Base-by-base conservation (phyloP, 2,797 vertebrate genomes). In the Spheniscus humboldti region DNA sequence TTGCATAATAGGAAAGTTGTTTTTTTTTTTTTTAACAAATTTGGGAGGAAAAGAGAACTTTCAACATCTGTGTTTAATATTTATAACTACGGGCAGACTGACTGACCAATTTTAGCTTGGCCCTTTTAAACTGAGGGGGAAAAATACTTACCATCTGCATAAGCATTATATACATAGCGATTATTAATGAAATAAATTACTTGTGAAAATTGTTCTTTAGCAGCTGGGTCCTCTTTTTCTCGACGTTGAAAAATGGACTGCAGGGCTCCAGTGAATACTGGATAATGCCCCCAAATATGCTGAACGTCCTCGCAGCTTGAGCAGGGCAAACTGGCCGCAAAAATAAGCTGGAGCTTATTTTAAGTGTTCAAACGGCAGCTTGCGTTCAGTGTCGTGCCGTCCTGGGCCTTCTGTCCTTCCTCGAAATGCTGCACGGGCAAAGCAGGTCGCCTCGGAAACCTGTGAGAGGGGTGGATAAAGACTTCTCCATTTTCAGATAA, bases 401-500 rank as follows among this genome's bases (percentile, higher is more conserved):
- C 72, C 73, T 25, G 59, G 33, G 22, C 30, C 27, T 67, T 19
- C 39, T 24, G 22, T 31, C 60, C 55, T n/a, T 43, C 72, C 62
- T 47, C 0, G 0, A 16, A 33, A 16, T 6, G 45, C n/a, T 47
- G 2, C 7, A 1, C 0, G 1, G 37, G 60, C 28, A 33, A 18
- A 81, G 74, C 41, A 13, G 35, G 11, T 52, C 33, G 1, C 57
- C 57, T 64, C 33, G 2, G 68, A 25, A 41, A 48, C 74, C n/a
- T 13, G 30, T 0, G 16, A 15, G 41, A 33, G 45, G 13, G 28
- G 22, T 14, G 41, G 35, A 28, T 39, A 14, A 48, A 68, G 33
- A 4, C 27, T 20, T 60, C 19, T 17, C 16, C 1, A 2, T 55
- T 39, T n/a, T 19, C 56, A 33, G 43, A 1, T 45, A 9, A 35